These are phyloP conservation scores for Nasua narica DNA, from an alignment of 2,797 vertebrate genomes.

Conservation along the genomic window DNA sequence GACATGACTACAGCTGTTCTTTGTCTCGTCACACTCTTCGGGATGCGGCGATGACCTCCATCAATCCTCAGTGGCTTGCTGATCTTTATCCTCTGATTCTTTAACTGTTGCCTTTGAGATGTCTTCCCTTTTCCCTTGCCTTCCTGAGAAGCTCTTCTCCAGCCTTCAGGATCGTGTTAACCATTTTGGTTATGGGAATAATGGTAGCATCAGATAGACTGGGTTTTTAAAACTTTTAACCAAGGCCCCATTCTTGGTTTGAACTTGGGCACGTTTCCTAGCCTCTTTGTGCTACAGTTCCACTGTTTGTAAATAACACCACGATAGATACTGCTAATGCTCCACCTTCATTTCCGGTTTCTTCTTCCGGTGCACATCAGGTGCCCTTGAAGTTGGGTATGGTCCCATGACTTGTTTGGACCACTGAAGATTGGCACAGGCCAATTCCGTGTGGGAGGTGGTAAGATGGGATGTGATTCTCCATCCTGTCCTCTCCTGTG, in stretches of 20 bases:
- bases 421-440: background rate
- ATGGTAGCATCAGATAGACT: background rate
- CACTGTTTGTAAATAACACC: background rate
- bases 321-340: background rate
- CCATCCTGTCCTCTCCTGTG: no score
- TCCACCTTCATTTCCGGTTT: background rate
- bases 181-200: background rate
- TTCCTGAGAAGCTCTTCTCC: background rate
- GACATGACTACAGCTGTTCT: background rate
- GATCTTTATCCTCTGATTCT: background rate
- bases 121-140: background rate
- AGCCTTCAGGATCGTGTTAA: background rate
- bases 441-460: background rate
- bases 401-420: background rate
- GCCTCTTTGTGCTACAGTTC: fast-evolving
- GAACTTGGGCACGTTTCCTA: background rate
- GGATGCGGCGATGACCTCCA: background rate
- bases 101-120: background rate
- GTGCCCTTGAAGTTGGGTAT: background rate
- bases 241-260: background rate
- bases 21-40: background rate
- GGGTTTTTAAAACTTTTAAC: background rate
- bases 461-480: background rate
- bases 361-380: background rate
- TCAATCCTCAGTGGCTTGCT: background rate